These are phyloP conservation scores for Drosophila gaucha DNA, from an alignment of 2,888 invertebrate species.

Conservation along the genomic window DNA sequence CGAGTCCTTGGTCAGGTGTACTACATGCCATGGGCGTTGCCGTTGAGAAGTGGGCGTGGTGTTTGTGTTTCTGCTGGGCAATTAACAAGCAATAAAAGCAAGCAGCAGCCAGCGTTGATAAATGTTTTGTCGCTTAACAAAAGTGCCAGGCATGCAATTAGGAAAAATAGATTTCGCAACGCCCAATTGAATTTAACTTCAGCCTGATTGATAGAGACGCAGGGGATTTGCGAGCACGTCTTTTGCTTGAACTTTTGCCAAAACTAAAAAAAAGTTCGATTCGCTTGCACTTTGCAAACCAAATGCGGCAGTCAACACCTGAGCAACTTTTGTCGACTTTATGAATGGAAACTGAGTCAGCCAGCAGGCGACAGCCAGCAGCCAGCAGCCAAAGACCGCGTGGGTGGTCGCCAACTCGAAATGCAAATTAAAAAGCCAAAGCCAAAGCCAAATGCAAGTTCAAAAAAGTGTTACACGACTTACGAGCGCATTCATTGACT, in stretches of 20 bases:
- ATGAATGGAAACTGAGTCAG: constrained; percentile 72
- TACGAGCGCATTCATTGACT: constrained; percentile 78
- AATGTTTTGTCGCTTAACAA: constrained; percentile 67
- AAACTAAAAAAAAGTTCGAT: constrained; percentile 47
- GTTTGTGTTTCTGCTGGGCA: constrained; percentile 65
- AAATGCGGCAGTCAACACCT: constrained; percentile 60
- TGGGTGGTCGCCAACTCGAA: constrained; percentile 73
- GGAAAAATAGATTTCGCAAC: constrained; percentile 64
- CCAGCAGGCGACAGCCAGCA: constrained; percentile 5
- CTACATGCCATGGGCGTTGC: constrained; percentile 62
- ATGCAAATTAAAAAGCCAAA: constrained; percentile 71
- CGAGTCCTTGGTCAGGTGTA: constrained; percentile 52
- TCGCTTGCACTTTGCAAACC: constrained; percentile 66
- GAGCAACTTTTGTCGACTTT: constrained; percentile 54
- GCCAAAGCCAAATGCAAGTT: constrained; percentile 48
- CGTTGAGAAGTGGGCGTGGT: constrained; percentile 13
- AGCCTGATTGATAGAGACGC: constrained; percentile 44
- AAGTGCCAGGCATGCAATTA: constrained; percentile 68
- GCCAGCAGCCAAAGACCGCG: constrained; percentile 30
- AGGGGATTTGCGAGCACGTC: constrained; percentile 46
- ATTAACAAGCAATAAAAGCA: constrained; percentile 77
- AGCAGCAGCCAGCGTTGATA: constrained; percentile 50
- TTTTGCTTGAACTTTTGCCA: constrained; percentile 73
- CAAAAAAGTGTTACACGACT: constrained; percentile 76
- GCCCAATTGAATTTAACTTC: constrained; percentile 65